Base-by-base conservation (phyloP, 1,140 invertebrate genomes). In the Vollenhovia emeryi region DNA sequence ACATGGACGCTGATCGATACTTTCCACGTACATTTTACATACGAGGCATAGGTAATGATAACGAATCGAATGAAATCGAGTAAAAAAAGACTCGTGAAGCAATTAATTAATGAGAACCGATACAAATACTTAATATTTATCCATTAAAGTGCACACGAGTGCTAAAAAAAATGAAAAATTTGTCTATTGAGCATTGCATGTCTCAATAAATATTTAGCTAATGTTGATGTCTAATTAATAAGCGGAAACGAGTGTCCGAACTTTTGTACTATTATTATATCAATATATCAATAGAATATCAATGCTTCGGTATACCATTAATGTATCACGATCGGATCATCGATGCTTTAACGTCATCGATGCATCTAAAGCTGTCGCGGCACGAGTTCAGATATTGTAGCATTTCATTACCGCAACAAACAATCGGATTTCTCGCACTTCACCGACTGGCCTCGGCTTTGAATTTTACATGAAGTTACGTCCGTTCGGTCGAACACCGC, bases 391-490 rank as follows among this genome's bases (percentile, higher is more conserved):
- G 15, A 30, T 50, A 33, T 52, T 71, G 27, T 15, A 55, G 27
- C 24, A 52, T n/a, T 76, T 60, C 36, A 76, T 60, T 43, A 60
- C 33, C 57, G 9, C 43, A 18, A 21, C 33, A 48, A 43, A 40
- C 15, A 79, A 55, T 68, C 60, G 13, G n/a, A 36, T 78, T 62
- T 40, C 33, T 68, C 43, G 71, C 71, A 75, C n/a, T 55, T 55
- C 33, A 30, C 36, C 36, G 71, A 40, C 11, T 57, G 21, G 33
- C 24, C 13, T 4, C 2, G 30, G 43, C 18, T 43, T 48, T 79
- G 45, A 79, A 79, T 79, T 79, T 79, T 79, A 52, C 33, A 45
- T 57, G 52, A 82, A 59, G 27, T 71, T 80, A 71, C 40, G 36
- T 74, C 24, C 21, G 15, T 73, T 52, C 40, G 21, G 21, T 11